phyloP scores from a whole-genome alignment of 2,113 vertebrate genomes.

The Vanacampus margaritifer region DNA sequence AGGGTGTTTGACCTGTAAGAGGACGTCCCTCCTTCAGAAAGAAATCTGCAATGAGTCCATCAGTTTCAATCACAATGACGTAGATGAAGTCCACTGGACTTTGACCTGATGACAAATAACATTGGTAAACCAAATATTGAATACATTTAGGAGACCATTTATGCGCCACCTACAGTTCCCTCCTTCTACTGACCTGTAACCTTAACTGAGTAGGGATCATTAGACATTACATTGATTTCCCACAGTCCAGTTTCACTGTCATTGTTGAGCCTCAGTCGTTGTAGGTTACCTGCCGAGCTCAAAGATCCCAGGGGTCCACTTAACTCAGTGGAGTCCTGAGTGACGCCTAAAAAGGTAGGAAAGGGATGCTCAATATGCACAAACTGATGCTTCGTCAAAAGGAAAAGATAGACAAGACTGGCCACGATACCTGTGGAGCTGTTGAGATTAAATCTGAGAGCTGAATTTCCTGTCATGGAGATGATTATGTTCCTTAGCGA shows the following conservation, averaged over 20 bases:
- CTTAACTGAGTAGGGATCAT: conserved; percentile 58
- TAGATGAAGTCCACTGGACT: conserved; percentile 63
- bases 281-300: conserved; percentile 53
- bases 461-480: conserved; percentile 61
- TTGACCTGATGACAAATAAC: conserved; percentile 51
- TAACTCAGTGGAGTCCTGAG: conserved; percentile 48
- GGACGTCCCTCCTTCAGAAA: conserved; percentile 57
- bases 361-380: not conserved
- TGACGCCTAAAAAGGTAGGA: conserved; percentile 38
- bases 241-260: conserved; percentile 56
- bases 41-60: conserved; percentile 43
- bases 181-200: conserved; percentile 54
- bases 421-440: conserved; percentile 55
- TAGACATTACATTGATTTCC: conserved; percentile 54
- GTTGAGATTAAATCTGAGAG: conserved; percentile 52
- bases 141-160: not conserved
- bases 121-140: conserved; percentile 3
- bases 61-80: conserved; percentile 50
- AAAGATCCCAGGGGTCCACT: conserved; percentile 55
- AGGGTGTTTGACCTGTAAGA: conserved; percentile 43
- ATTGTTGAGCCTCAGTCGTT: conserved; percentile 37
- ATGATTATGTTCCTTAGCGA: conserved; percentile 61
- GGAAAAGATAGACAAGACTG: not conserved
- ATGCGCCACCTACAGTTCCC: not conserved
- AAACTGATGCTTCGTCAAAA: not conserved